A percentile compares a stretch with the other conserved stretches of the same genome.
phyloP scores from a whole-genome alignment of 2,888 invertebrate species.

The Leptinotarsa rubiginosa region DNA sequence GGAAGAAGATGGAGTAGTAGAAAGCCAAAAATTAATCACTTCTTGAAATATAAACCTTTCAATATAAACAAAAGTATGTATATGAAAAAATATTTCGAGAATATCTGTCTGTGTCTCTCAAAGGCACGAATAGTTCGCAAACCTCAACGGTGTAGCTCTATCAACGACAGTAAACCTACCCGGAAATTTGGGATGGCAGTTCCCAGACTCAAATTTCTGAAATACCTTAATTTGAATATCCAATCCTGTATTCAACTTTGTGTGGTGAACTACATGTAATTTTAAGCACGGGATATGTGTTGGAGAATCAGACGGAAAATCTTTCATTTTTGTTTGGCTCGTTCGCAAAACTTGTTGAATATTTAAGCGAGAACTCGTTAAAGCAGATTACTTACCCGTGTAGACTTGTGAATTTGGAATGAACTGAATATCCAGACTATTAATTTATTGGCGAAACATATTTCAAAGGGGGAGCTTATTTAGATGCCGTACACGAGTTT shows the following conservation, averaged over 20 bases:
- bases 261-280: slow-evolving; percentile 30
- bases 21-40: too few relatives aligned
- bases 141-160: slow-evolving; percentile 26
- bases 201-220: slow-evolving; percentile 30
- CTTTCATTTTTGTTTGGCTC: slow-evolving; percentile 1
- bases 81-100: neutral
- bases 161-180: slow-evolving; percentile 24
- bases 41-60: too few relatives aligned
- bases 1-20: too few relatives aligned
- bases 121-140: slow-evolving; percentile 30
- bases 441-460: neutral
- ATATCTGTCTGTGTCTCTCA: neutral
- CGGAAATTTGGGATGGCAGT: slow-evolving; percentile 19
- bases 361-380: slow-evolving; percentile 12
- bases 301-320: neutral
- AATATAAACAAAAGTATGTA: too few relatives aligned
- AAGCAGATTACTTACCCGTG: neutral
- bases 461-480: neutral
- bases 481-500: neutral
- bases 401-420: neutral
- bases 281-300: slow-evolving; percentile 20
- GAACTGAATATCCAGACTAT: neutral
- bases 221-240: slow-evolving; percentile 26
- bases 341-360: slow-evolving; percentile 24
- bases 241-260: slow-evolving; percentile 27